phyloP scores from a whole-genome alignment of 2,888 invertebrate genomes.

The Priocnemis perturbator region DNA sequence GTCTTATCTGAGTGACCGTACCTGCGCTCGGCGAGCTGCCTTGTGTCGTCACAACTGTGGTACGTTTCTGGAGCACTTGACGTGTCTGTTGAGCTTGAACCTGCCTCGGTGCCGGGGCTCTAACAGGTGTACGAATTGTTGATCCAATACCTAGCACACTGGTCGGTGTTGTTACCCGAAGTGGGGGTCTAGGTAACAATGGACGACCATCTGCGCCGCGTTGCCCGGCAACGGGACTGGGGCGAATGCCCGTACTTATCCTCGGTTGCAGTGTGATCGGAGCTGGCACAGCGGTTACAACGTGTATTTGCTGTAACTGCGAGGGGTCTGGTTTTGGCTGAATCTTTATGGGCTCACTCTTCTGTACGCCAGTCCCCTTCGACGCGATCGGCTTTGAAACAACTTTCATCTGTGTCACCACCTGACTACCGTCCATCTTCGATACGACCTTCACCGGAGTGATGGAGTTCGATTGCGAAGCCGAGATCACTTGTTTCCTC shows the following conservation, averaged over 20 bases:
- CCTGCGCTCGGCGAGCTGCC: conserved; percentile 53
- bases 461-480: conserved; percentile 63
- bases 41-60: conserved; percentile 46
- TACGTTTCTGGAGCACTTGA: conserved; percentile 57
- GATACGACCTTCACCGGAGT: conserved; percentile 72
- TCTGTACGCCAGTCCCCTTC: conserved; percentile 56
- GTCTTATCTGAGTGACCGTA: conserved; percentile 58
- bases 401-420: conserved; percentile 74
- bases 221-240: conserved; percentile 54
- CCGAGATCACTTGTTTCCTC: conserved; percentile 70
- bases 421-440: conserved; percentile 71
- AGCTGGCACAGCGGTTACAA: conserved; percentile 68
- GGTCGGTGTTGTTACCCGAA: conserved; percentile 62
- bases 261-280: conserved; percentile 65
- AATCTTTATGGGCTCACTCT: conserved; percentile 71
- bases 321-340: conserved; percentile 73
- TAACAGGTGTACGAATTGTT: conserved; percentile 63
- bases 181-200: conserved; percentile 64
- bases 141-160: conserved; percentile 64
- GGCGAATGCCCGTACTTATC: conserved; percentile 61
- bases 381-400: conserved; percentile 62
- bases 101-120: conserved; percentile 58
- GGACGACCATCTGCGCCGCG: conserved; percentile 64
- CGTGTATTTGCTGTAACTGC: conserved; percentile 71
- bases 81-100: conserved; percentile 49